Evolutionary conservation across 2,888 invertebrate species (phyloP).

Genomic region (Anorthoa munda): DNA sequence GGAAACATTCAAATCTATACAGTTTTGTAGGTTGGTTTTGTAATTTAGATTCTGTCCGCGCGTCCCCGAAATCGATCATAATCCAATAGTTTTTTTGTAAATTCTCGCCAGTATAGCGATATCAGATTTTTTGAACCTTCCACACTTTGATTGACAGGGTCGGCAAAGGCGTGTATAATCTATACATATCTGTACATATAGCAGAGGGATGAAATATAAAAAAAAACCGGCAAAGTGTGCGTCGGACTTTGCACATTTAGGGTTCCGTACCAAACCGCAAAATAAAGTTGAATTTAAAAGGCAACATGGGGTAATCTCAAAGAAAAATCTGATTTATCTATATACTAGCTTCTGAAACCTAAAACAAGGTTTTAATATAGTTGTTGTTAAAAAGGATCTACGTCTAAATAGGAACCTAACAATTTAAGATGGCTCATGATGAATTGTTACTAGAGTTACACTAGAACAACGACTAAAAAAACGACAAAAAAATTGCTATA

Average conservation of each 20-base stretch:
- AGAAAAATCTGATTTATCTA: too few relatives aligned
- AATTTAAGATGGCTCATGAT: not conserved
- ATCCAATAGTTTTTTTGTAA: slow-evolving; percentile 24
- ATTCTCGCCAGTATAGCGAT: slow-evolving; percentile 9
- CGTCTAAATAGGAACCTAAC: not conserved
- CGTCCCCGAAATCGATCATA: slow-evolving; percentile 38
- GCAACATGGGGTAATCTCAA: too few relatives aligned
- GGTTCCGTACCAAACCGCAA: too few relatives aligned
- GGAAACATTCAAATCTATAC: slow-evolving; percentile 11
- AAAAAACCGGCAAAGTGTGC: too few relatives aligned
- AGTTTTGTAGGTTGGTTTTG: slow-evolving; percentile 32
- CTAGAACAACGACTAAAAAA: not conserved
- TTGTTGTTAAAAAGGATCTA: not conserved
- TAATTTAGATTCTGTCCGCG: slow-evolving; percentile 51
- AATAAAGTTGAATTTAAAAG: too few relatives aligned
- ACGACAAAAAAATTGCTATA: not conserved
- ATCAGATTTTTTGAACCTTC: slow-evolving; percentile 48
- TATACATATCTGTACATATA: not conserved
- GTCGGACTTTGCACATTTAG: too few relatives aligned
- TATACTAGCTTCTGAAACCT: too few relatives aligned
- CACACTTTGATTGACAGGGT: slow-evolving; percentile 53
- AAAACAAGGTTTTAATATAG: not conserved
- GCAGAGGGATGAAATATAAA: not conserved
- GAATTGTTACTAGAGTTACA: too few relatives aligned
- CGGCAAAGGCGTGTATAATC: not conserved